phyloP scores from a whole-genome alignment of 2,888 invertebrate genomes.

The Rhagophthalmus giganteus region DNA sequence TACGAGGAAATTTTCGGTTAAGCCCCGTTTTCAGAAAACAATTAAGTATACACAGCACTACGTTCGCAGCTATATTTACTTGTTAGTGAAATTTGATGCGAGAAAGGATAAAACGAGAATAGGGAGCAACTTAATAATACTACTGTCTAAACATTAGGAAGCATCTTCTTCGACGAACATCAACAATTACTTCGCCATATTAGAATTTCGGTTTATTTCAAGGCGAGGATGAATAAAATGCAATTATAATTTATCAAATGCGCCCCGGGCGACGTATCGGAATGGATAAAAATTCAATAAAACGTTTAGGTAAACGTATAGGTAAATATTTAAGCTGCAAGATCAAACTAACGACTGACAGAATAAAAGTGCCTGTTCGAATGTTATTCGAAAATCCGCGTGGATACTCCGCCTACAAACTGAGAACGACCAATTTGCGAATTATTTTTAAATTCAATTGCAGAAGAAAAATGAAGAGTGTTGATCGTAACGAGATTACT shows the following conservation, averaged over 20 bases:
- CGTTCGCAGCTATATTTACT: conserved; percentile 10
- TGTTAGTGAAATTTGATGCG: conserved; percentile 6
- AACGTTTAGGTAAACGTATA: background rate
- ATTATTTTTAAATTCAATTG: background rate
- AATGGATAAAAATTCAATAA: too few relatives aligned
- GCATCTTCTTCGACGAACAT: conserved; percentile 5
- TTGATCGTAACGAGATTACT: background rate
- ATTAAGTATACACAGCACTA: conserved; percentile 3
- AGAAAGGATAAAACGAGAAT: conserved; percentile 15
- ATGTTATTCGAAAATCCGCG: too few relatives aligned
- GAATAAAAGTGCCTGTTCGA: too few relatives aligned
- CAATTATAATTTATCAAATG: too few relatives aligned
- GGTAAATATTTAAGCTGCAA: background rate
- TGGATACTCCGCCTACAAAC: too few relatives aligned
- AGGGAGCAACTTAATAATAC: conserved; percentile 12
- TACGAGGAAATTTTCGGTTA: too few relatives aligned
- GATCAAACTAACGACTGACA: too few relatives aligned
- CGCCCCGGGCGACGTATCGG: too few relatives aligned
- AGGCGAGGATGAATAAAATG: background rate
- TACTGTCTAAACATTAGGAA: conserved; percentile 11
- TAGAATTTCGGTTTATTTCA: background rate
- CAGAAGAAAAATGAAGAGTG: background rate
- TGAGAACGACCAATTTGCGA: background rate
- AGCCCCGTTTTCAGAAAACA: too few relatives aligned
- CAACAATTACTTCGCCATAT: conserved; percentile 8